Evolutionary conservation across 37 sponge, comb jelly and placozoan genomes (phyloP), one percentile per base, ranked within the genome.

Genomic region (Ephydatia muelleri): DNA sequence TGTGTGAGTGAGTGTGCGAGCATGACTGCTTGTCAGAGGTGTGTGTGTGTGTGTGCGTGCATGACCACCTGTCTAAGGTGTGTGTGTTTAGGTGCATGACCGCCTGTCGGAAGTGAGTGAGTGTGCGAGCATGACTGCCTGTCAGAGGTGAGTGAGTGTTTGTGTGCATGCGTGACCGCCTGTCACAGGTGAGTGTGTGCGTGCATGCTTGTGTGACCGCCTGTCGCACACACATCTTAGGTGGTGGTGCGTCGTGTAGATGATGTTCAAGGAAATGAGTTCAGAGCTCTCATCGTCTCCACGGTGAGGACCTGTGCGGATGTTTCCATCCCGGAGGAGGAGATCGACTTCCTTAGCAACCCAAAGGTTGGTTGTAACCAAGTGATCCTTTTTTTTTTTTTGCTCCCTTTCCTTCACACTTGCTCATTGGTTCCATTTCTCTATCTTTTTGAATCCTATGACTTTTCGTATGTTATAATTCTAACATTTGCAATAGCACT

Each of bases 201-300:
- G 11, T 69, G 71, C 11, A 8, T 79, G 14, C 5, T 25, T 48
- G 14, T 79, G 6, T 79, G 25, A 26, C 5, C n/a, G 14, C 43
- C n/a, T 81, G 38, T 66, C 28, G 23, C 37, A 25, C 70, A n/a
- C 27, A n/a, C n/a, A n/a, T 70, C 3, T 19, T 48, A 96, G 97
- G 94, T 96, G 4, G 26, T 40, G 16, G 97, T 92, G 2, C 25
- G 26, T 30, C 57, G 82, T 16, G 86, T 91, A 2, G 85, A 89
- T 49, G 85, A 88, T 38, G 91, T 96, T 0, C 97, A 96, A 66
- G 97, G 97, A 0, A 78, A 75, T 68, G 97, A 92, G 72, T 96
- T 76, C 78, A 49, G 94, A 22, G 94, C 97, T 22, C 88, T 96
- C 37, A 70, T 96, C 30, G 67, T 96, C 31, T 88, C 91, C 35